Base-by-base conservation (phyloP, 1,140 invertebrate genomes). In the Ceratina australensis region DNA sequence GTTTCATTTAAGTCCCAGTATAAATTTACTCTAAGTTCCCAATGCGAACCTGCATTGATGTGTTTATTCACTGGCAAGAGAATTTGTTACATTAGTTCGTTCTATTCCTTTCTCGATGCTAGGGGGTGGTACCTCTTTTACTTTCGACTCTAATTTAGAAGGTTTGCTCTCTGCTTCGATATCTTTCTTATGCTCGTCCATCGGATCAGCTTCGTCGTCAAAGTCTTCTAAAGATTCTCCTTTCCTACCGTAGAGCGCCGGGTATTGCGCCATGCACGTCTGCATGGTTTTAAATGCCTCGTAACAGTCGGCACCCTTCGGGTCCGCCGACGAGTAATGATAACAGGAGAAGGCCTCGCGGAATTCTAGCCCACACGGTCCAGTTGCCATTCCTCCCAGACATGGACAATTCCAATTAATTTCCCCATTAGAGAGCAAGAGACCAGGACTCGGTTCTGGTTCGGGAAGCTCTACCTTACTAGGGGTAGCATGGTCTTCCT, bases 401-500 rank as follows among this genome's bases (percentile, higher is more conserved):
- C 98, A 99, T 0, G 98, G 98, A 88, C 98, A 99, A 88, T 96
- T 96, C 98, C 98, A 99, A 92, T 99, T 99, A 74, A 99, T 98
- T 63, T 96, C 95, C 8, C 98, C 98, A 93, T 97, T 96, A 2
- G 95, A 93, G 47, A 97, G 92, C 74, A 99, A 95, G 1, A 98
- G 92, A 42, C 98, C 98, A 74, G 95, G 95, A 69, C 94, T 93
- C 10, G 95, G 94, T 81, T 96, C 96, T 16, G 95, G 94, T 84
- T 95, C 94, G 8, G 96, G 95, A 74, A 98, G 91, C 60, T 92
- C 89, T n/a, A 97, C 93, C 72, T 90, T 95, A 85, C 96, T 96
- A 12, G 97, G 96, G 18, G 91, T 89, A 7, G 95, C 90, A 88
- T 96, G 95, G 86, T 98, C 96, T 90, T 97, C 96, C 88, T 95